Base-by-base conservation (phyloP, 92 coral and sea anemone genomes). In the Epizoanthus ramosus region DNA sequence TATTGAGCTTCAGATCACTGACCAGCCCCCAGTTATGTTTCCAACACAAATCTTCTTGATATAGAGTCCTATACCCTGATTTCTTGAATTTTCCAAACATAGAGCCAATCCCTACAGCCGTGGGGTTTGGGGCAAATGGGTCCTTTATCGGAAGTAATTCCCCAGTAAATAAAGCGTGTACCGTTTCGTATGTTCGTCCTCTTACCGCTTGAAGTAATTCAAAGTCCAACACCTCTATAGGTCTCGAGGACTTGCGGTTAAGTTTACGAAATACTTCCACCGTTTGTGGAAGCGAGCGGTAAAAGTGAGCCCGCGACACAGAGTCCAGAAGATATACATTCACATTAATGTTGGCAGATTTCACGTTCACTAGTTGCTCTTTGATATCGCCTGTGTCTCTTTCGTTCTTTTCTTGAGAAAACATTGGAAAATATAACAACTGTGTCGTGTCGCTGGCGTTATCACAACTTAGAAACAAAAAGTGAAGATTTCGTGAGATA, bases 1-100 rank as follows among this genome's bases (percentile, higher is more conserved):
- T 53, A 17, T 1, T 14, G 12, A 76, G n/a, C 68, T 71, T 71
- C 31, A 69, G 22, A 28, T 83, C 74, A 7, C 47, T 13, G 19
- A 69, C 79, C 5, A 71, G 52, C 3, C 86, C 86, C 50, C 74
- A 83, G 8, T 19, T 4, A 31, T 65, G 57, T 19, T 56, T 69
- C 86, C 86, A 83, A 12, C 86, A 83, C 86, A 83, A 41, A 72
- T 83, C 86, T 45, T 83, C 86, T 21, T 69, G 73, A 58, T 69
- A 83, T 67, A 83, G 57, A 54, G 86, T 83, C 57, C 74, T 74
- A 57, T 45, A 83, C 16, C 86, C 80, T 18, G 31, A 74, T 16
- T 57, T 35, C 54, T 83, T 83, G 52, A 83, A 69, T 12, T 69
- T 69, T 83, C 86, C 80, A 52, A 65, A 69, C 80, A 83, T 59